These are phyloP conservation scores for Centruroides sculpturatus DNA, from an alignment of 1,140 invertebrate species.

Conservation along the genomic window DNA sequence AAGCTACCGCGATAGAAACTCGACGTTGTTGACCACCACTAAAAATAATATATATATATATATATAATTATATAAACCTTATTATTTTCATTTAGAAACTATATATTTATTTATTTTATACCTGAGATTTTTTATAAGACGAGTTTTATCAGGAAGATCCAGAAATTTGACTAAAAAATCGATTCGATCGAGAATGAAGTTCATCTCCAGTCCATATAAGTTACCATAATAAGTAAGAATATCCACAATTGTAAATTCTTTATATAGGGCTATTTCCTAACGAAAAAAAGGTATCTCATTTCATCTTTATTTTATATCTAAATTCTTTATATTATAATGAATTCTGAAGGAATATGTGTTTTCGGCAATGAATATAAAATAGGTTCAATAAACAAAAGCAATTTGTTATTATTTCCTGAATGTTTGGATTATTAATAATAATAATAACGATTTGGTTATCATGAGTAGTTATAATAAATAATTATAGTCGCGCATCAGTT, in stretches of 20 bases:
- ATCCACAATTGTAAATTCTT: slow-evolving; percentile 77
- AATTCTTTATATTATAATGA: no score
- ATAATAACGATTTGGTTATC: no score
- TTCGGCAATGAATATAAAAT: no score
- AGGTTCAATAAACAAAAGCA: no score
- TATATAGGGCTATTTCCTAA: slow-evolving; percentile 5
- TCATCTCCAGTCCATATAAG: slow-evolving; percentile 66
- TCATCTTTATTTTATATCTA: no score
- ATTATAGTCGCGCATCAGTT: no score
- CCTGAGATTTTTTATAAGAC: neutral
- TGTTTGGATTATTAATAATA: no score
- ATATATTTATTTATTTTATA: neutral
- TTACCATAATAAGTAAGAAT: slow-evolving; percentile 93
- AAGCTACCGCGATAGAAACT: slow-evolving; percentile 79
- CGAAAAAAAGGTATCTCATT: neutral
- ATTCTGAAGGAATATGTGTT: no score
- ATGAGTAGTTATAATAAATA: no score
- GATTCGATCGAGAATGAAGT: slow-evolving; percentile 43
- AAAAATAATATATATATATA: slow-evolving; percentile 27
- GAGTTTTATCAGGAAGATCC: slow-evolving; percentile 5
- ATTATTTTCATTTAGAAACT: neutral
- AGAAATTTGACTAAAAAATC: slow-evolving; percentile 46
- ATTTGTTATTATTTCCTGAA: no score
- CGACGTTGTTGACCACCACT: slow-evolving; percentile 85
- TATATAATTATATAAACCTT: neutral